Conservation (phyloP, 2,113 vertebrate species). For the Heterocephalus glaber region DNA sequence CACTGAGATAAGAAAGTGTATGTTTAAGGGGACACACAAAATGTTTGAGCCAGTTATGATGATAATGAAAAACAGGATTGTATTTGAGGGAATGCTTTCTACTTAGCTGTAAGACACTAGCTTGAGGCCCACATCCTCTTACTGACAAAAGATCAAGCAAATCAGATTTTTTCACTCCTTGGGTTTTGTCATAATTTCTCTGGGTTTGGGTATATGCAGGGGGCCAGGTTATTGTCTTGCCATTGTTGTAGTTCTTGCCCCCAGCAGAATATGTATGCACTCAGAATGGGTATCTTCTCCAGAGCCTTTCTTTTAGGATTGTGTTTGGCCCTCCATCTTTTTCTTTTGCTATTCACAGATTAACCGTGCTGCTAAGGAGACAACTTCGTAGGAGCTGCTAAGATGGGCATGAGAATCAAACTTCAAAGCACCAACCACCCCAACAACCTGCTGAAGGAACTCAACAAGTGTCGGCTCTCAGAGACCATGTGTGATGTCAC, state of each 20-base stretch:
- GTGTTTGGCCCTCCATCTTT: slow-evolving; percentile 52
- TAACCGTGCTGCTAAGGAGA: slow-evolving; percentile 68
- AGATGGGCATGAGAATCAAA: slow-evolving; percentile 97
- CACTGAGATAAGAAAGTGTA: background rate
- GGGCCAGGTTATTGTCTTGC: background rate
- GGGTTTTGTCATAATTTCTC: background rate
- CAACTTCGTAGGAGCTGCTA: slow-evolving; percentile 78
- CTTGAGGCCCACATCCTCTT: background rate
- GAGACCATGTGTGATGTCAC: slow-evolving; percentile 95
- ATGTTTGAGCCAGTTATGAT: background rate
- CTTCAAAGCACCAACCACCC: slow-evolving; percentile 94
- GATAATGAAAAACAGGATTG: background rate
- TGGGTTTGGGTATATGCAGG: background rate
- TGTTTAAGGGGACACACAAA: background rate
- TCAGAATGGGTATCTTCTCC: background rate
- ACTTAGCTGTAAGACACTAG: background rate
- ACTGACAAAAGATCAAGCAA: background rate
- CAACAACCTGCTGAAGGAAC: slow-evolving; percentile 93
- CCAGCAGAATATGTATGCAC: background rate
- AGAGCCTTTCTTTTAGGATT: slow-evolving; percentile 73
- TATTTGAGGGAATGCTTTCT: background rate
- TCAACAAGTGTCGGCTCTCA: slow-evolving; percentile 94
- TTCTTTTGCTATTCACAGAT: slow-evolving; percentile 64
- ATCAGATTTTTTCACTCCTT: background rate
- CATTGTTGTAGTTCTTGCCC: background rate